Base-by-base conservation (phyloP, 2,888 invertebrate genomes). In the Epinotia demarniana region DNA sequence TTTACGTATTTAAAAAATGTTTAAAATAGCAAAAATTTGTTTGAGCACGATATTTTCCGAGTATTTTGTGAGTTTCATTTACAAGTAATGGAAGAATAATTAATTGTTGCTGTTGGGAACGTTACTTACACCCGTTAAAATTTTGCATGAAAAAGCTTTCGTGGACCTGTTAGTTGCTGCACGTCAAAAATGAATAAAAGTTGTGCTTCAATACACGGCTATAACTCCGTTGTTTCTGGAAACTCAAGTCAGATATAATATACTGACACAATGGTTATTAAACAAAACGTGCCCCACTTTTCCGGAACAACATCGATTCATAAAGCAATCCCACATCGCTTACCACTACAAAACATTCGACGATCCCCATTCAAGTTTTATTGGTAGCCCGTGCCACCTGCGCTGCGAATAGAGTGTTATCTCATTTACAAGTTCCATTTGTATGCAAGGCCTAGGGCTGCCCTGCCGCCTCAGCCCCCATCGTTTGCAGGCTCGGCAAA, bases 401-500 rank as follows among this genome's bases (percentile, higher is more conserved):
- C 66, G 43, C 57, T 70, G 72, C 72, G 63, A 49, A 66, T 53
- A 60, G 76, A 80, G 81, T 86, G 88, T 89, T 89, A 89, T 89
- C 88, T 89, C 90, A 92, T 92, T 92, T 90, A 89, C 89, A 85
- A 84, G 84, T 88, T 84, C 92, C 90, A 93, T 93, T 92, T 92
- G 91, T 93, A 93, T 93, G 92, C 92, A 92, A 84, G 86, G 85
- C 84, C 86, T 86, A 90, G 82, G 81, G 85, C 84, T 90, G 91
- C 91, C 92, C 80, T 82, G 89, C 86, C 84, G 84, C 78, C 79
- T 18, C 69, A 27, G 77, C 71, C 81, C 75, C 74, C 76, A 77
- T 78, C 76, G 78, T 79, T 79, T 80, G 64, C 80, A 81, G 70
- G 62, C 70, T 68, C 71, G 55, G 71, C 61, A 72, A 60, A 67